These are phyloP conservation scores for Holothuria leucospilota DNA, from an alignment of 53 echinoderm and acorn worm species.

Conservation along the genomic window DNA sequence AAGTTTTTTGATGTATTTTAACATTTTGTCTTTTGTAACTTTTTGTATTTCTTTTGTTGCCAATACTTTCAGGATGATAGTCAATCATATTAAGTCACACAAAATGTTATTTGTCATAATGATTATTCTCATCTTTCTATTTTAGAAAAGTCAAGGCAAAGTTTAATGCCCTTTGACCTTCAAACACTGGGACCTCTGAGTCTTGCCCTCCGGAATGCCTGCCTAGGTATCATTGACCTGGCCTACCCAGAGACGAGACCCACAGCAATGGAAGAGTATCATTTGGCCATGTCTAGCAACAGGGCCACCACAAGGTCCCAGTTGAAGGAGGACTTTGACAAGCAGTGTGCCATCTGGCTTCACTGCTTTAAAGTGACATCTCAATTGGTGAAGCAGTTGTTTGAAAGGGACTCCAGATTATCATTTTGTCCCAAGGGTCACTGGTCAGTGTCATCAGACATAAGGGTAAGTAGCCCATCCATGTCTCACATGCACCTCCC, in stretches of 20 bases:
- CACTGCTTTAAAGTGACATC: slow-evolving; percentile 96
- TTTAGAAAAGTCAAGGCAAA: slow-evolving; percentile 60
- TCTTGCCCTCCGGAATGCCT: slow-evolving; percentile 78
- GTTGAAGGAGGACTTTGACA: slow-evolving; percentile 59
- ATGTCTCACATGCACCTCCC: too few species aligned
- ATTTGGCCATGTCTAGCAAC: slow-evolving; percentile 76
- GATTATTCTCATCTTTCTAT: not conserved
- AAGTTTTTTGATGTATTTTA: too few species aligned
- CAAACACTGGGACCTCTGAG: slow-evolving; percentile 87
- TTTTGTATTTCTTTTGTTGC: too few species aligned
- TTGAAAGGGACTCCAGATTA: slow-evolving; percentile 79
- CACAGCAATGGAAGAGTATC: slow-evolving; percentile 77
- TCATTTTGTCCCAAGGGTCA: slow-evolving; percentile 85
- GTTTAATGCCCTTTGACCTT: slow-evolving; percentile 90
- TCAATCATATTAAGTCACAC: too few species aligned
- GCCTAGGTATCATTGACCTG: slow-evolving; percentile 92
- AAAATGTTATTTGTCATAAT: not conserved
- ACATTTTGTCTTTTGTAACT: too few species aligned
- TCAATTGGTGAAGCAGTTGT: slow-evolving; percentile 89
- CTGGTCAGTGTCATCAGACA: slow-evolving; percentile 70
- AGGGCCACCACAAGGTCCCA: slow-evolving; percentile 58
- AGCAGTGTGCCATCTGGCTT: slow-evolving; percentile 79
- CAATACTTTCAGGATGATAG: too few species aligned
- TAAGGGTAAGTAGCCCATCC: slow-evolving; percentile 1
- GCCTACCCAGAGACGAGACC: slow-evolving; percentile 92